A percentile compares a stretch with the other conserved stretches of the same genome.
phyloP scores from a whole-genome alignment of 2,113 vertebrate genomes.

The Megalops atlanticus region DNA sequence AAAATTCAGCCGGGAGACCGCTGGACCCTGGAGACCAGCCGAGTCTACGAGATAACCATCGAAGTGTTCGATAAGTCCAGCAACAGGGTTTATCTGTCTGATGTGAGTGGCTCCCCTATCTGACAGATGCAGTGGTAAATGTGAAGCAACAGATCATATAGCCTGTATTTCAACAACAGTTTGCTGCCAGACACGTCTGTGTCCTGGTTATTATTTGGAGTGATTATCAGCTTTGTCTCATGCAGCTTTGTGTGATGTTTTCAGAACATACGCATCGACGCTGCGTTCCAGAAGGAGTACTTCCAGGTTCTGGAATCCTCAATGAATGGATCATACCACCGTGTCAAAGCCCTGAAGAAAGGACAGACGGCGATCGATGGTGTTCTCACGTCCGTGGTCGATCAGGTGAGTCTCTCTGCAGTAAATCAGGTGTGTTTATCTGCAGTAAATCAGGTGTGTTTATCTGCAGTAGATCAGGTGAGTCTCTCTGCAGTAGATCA shows the following conservation, averaged over 20 bases:
- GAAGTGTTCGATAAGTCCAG: conserved; percentile 91
- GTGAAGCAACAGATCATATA: too few relatives aligned
- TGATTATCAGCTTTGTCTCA: too few relatives aligned
- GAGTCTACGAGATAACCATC: conserved; percentile 80
- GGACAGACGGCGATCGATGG: conserved; percentile 82
- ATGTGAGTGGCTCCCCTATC: conserved; percentile 78
- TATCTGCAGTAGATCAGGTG: too few relatives aligned
- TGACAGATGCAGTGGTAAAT: too few relatives aligned
- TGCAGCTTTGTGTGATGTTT: conserved; percentile 33
- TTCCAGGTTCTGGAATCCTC: conserved; percentile 84
- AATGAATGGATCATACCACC: conserved; percentile 86
- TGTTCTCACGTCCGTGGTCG: conserved; percentile 78
- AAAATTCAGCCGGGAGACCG: conserved; percentile 85
- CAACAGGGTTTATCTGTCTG: conserved; percentile 87
- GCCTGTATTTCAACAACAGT: too few relatives aligned
- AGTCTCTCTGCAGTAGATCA: too few relatives aligned
- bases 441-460: too few relatives aligned
- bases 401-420: conserved; percentile 71
- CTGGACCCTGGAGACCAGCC: conserved; percentile 88
- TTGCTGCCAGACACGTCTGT: too few relatives aligned
- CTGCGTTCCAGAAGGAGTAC: conserved; percentile 74
- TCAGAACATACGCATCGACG: conserved; percentile 84
- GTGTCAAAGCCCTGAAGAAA: conserved; percentile 71
- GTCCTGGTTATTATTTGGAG: too few relatives aligned
- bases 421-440: neutral